Base-by-base conservation (phyloP, 2,113 vertebrate genomes). In the Lipophrys pholis region DNA sequence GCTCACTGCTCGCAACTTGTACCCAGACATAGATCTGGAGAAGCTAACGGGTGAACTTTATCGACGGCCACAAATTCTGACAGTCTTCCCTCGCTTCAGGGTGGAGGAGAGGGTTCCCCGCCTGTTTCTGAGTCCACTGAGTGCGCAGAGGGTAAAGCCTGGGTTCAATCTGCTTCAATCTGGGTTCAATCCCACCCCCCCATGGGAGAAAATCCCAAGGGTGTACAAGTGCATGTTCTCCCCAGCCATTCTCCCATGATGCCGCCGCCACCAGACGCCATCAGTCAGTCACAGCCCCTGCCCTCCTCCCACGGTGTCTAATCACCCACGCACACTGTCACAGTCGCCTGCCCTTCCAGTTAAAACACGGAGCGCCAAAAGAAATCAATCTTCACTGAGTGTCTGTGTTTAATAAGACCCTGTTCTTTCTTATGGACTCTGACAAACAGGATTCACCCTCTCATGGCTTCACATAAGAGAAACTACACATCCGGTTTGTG, bases 281-380 rank as follows among this genome's bases (percentile, higher is more conserved):
- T 89, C 90, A 84, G 84, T 91, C 90, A 89, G 87, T 84, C 82
- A 81, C 82, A 87, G 60, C 61, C 75, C 52, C 64, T 74, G 78
- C 73, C 65, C 21, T 80, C 78, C 80, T 69, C 68, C 65, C 52
- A 10, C 54, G 56, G 73, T 58, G 78, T 86, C 80, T 82, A 82
- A 88, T 78, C 73, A 69, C 73, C 82, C 86, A 77, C 78, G n/a
- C 76, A 73, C 69, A 45, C 76, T 67, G 76, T 81, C 80, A 87
- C 85, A 87, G 78, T 41, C 60, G n/a, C 82, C 73, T 77, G 67
- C 66, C 58, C 78, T 67, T 62, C 68, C 78, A 70, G 59, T 80
- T 87, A 77, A 76, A 73, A 81, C 80, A 70, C 64, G 75, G 78
- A 74, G 69, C 64, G 67, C 67, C 78, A 80, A 85, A 87, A 66